Evolutionary conservation across 2,113 vertebrate genomes (phyloP), one percentile per base, ranked within the genome.

Genomic region (Galbula dea): DNA sequence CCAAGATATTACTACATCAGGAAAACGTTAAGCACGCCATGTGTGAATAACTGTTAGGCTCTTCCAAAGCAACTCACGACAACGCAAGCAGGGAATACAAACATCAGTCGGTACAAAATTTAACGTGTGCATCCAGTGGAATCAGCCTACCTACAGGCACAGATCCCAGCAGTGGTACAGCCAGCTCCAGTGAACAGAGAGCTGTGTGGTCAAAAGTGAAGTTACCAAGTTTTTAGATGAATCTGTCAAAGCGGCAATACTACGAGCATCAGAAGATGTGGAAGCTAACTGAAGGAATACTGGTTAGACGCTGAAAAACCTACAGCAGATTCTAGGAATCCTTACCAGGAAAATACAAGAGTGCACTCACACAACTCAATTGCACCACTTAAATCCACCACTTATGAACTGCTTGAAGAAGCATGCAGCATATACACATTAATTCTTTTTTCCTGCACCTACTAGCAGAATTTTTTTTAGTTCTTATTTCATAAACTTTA

Each of bases 201-300:
- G 48, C 32, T 4, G 1, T 0, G 0, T 0, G 27, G 18, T 7
- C 43, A 39, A 45, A 34, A 66, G 32, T 5, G 12, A 81, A 78
- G 61, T 34, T 41, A 15, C 15, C 6, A 36, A 86, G 34, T 20
- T 92, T 45, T 72, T 5, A 39, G 22, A 46, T 20, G 45, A 61
- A 46, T 21, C 36, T 69, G 14, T 5, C 46, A 11, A 67, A 72
- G 21, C 13, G 10, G 24, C 22, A 55, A 51, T 17, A 45, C 32
- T 59, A 15, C 0, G 1, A 54, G 22, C 36, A 55, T 63, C 0
- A 79, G 17, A 1, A 48, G 27, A n/a, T 12, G 8, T 8, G 80
- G 55, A 63, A 90, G 43, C 15, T 36, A 61, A n/a, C 66, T n/a
- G 17, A 52, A 21, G 32, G 15, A 88, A 49, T 2, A 36, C 49